phyloP scores from a whole-genome alignment of 2,113 vertebrate genomes.

The Mystacornis crossleyi region DNA sequence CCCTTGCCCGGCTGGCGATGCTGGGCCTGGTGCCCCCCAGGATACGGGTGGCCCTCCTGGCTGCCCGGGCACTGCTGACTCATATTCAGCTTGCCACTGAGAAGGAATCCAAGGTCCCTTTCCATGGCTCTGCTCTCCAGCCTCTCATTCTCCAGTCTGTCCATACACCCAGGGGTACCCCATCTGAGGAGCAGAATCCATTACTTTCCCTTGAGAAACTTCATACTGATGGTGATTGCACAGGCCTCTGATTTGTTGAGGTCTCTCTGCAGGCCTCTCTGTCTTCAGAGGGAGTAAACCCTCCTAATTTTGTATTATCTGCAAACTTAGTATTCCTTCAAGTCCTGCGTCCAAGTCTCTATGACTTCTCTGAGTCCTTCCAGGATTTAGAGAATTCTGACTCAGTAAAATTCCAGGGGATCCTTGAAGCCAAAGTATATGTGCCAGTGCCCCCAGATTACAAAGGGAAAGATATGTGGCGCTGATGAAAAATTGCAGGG shows the following conservation, averaged over 20 bases:
- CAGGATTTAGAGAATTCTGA: background rate
- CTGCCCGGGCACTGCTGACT: background rate
- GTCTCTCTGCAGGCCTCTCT: background rate
- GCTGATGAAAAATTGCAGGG: background rate
- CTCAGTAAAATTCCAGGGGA: background rate
- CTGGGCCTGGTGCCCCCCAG: accelerated
- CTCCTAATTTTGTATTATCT: background rate
- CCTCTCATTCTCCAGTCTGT: background rate
- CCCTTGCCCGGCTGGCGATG: accelerated
- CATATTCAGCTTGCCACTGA: accelerated
- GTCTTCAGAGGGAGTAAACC: background rate
- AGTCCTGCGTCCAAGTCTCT: background rate
- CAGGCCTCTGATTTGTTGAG: accelerated
- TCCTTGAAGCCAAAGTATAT: background rate
- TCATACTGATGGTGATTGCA: background rate
- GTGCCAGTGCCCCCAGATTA: background rate
- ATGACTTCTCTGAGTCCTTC: background rate
- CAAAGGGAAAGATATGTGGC: background rate
- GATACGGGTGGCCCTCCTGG: accelerated
- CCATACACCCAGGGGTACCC: background rate
- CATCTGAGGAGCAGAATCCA: accelerated
- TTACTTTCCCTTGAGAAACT: background rate
- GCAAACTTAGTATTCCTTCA: background rate
- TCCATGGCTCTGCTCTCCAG: background rate
- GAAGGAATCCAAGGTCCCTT: accelerated